Conservation (phyloP, 2,888 invertebrate genomes). For the Cosmopolites sordidus region DNA sequence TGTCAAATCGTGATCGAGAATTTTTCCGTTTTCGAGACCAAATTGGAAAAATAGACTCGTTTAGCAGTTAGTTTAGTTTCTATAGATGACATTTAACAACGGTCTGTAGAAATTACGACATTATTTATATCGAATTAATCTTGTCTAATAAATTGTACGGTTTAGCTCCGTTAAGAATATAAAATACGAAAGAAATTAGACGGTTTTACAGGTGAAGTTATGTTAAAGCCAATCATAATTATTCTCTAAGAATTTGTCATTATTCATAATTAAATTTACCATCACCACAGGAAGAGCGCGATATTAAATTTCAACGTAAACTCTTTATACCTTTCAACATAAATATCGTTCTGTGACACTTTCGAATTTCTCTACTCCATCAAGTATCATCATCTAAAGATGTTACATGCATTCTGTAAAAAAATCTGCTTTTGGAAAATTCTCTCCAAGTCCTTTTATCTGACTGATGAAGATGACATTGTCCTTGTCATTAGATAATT, state of each 20-base stretch:
- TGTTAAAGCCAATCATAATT: not conserved
- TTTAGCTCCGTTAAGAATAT: slow-evolving; percentile 1
- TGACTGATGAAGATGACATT: too few species aligned
- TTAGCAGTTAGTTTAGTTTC: slow-evolving; percentile 14
- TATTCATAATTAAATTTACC: not conserved
- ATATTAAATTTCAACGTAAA: not conserved
- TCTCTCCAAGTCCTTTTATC: too few species aligned
- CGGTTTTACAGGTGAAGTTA: slow-evolving; percentile 2
- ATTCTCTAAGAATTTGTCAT: not conserved
- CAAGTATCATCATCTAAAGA: not conserved
- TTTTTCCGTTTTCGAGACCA: slow-evolving; percentile 10
- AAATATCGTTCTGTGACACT: slow-evolving; percentile 11
- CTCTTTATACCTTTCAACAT: slow-evolving; percentile 1
- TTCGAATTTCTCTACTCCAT: slow-evolving; percentile 4
- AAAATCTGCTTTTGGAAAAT: too few species aligned
- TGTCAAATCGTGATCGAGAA: slow-evolving; percentile 21
- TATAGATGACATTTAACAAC: slow-evolving; percentile 21
- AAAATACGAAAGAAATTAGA: slow-evolving; percentile 1
- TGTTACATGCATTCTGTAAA: too few species aligned
- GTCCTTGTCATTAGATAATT: too few species aligned
- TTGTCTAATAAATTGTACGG: slow-evolving; percentile 4
- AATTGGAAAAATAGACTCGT: slow-evolving; percentile 3
- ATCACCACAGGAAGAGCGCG: not conserved
- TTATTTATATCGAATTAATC: slow-evolving; percentile 15
- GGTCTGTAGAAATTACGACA: slow-evolving; percentile 9